These are phyloP conservation scores for Lagocephalus sceleratus DNA, from an alignment of 2,797 vertebrate genomes.

Conservation along the genomic window DNA sequence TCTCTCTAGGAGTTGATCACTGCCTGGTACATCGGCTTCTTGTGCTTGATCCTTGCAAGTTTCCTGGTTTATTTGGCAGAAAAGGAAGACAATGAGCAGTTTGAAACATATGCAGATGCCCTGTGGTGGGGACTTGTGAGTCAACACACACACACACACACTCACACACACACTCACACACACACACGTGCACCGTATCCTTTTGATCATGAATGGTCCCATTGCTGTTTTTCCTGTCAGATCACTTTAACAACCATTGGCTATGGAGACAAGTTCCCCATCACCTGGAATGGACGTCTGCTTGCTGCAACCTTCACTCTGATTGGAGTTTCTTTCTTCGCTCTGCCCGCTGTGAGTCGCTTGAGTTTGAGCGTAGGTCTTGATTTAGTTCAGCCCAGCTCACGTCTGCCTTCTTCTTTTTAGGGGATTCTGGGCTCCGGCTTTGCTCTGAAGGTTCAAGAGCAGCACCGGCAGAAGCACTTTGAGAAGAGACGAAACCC, in stretches of 20 bases:
- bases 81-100: conserved; percentile 96
- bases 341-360: conserved; percentile 88
- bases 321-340: conserved; percentile 96
- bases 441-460: conserved; percentile 97
- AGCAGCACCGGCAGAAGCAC: conserved; percentile 97
- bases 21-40: conserved; percentile 98
- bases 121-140: conserved; percentile 99
- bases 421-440: conserved; percentile 96
- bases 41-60: conserved; percentile 95
- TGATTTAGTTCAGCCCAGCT: not conserved
- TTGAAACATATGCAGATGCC: conserved; percentile 95
- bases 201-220: not conserved
- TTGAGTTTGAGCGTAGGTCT: not conserved
- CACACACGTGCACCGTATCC: not conserved
- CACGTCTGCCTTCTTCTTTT: conserved; percentile 16
- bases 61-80: conserved; percentile 97
- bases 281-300: conserved; percentile 95
- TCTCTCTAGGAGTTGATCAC: conserved; percentile 78
- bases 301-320: conserved; percentile 92
- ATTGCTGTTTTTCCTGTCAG: conserved; percentile 56
- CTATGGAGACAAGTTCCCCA: conserved; percentile 94
- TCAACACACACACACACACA: not conserved
- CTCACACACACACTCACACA: not conserved
- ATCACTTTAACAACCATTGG: conserved; percentile 97
- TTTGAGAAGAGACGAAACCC: conserved; percentile 97